phyloP scores from a whole-genome alignment of 2,113 vertebrate genomes.

The Lepus timidus region DNA sequence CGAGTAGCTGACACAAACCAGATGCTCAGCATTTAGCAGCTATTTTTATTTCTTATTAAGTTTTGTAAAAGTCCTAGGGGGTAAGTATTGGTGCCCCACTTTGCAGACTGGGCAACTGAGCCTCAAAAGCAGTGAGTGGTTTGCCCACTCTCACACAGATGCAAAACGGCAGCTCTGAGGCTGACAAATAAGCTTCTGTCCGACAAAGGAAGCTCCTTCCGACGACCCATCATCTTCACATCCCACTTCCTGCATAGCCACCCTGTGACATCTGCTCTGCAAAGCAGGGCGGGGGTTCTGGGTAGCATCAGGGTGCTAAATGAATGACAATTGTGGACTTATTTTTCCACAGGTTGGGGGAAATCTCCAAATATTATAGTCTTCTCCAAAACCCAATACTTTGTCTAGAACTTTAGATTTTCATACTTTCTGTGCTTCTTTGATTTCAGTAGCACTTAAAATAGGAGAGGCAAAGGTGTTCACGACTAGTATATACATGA shows the following conservation, averaged over 20 bases:
- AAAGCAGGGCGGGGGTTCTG: not conserved
- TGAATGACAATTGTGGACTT: not conserved
- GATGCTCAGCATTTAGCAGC: not conserved
- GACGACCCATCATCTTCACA: not conserved
- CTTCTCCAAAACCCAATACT: not conserved
- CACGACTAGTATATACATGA: not conserved
- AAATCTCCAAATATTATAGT: constrained; percentile 14
- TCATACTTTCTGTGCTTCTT: not conserved
- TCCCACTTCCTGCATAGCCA: not conserved
- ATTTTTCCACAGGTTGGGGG: not conserved
- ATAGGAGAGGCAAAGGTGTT: not conserved
- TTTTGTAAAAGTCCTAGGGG: not conserved
- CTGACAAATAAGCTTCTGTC: not conserved
- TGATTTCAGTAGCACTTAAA: not conserved
- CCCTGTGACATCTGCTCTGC: not conserved
- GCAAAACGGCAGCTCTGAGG: not conserved
- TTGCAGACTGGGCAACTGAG: not conserved
- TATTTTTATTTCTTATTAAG: not conserved
- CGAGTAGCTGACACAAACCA: not conserved
- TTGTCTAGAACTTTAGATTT: not conserved
- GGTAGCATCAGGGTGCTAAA: not conserved
- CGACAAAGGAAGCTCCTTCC: not conserved
- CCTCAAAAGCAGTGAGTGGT: not conserved
- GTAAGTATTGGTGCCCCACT: not conserved
- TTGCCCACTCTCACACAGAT: not conserved